These are phyloP conservation scores for Catharus fuscescens DNA, from an alignment of 2,113 vertebrate genomes.

Conservation along the genomic window DNA sequence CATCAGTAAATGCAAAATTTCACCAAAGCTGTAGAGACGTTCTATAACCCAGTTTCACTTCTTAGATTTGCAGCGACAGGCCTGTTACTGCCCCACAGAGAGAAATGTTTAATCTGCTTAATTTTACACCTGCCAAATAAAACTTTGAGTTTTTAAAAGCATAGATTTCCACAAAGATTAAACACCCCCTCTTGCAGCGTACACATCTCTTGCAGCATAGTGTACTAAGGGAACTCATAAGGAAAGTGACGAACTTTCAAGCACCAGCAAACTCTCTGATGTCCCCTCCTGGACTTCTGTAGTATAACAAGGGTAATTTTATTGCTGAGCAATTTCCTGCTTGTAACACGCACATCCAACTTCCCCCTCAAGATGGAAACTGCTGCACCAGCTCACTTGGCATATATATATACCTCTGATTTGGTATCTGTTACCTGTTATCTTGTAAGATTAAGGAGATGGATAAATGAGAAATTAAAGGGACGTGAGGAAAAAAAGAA, in stretches of 20 bases:
- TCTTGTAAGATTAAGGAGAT: background rate
- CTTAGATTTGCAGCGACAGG: background rate
- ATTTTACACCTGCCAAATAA: background rate
- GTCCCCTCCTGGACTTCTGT: background rate
- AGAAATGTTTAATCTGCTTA: background rate
- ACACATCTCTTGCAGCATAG: fast-evolving
- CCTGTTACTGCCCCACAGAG: background rate
- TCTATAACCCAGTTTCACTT: background rate
- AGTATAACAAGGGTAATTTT: background rate
- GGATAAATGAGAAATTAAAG: background rate
- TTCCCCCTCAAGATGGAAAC: background rate
- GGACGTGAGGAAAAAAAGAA: background rate
- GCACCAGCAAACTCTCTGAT: background rate
- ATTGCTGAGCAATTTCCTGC: background rate
- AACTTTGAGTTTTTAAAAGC: background rate
- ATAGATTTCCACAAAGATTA: background rate
- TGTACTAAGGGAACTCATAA: background rate
- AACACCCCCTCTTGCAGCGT: fast-evolving
- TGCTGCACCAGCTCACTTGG: background rate
- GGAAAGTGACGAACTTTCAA: background rate
- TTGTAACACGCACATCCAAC: fast-evolving
- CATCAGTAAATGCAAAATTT: background rate
- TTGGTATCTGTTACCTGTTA: background rate
- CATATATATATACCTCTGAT: background rate
- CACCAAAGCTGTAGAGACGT: background rate